A percentile compares a stretch with the other conserved stretches of the same genome.
phyloP scores from a whole-genome alignment of 2,797 vertebrate species.

The Gymnodraco acuticeps region DNA sequence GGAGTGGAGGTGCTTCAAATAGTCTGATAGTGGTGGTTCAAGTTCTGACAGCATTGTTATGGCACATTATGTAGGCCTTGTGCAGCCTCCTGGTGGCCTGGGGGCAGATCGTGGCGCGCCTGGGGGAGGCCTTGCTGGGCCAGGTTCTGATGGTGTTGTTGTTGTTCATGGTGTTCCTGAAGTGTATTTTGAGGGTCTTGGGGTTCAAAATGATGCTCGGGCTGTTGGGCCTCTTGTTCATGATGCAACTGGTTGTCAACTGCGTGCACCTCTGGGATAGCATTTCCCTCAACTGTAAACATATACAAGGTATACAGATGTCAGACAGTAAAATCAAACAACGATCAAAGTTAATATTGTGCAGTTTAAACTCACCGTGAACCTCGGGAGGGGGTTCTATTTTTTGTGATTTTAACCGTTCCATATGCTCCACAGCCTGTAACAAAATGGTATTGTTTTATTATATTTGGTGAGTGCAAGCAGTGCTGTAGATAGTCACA shows the following conservation, averaged over 20 bases:
- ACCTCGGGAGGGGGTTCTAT: constrained; percentile 84
- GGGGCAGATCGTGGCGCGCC: constrained; percentile 73
- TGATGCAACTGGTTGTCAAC: constrained; percentile 51
- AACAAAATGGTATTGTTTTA: constrained; percentile 7
- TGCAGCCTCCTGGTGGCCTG: constrained; percentile 68
- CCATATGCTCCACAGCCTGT: constrained; percentile 96
- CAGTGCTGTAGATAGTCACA: neutral
- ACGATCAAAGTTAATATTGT: neutral
- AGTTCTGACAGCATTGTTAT: constrained; percentile 56
- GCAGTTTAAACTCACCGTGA: constrained; percentile 77
- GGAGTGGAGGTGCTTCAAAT: constrained; percentile 49
- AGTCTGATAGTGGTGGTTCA: constrained; percentile 50
- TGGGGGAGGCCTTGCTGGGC: constrained; percentile 64
- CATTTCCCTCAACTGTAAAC: constrained; percentile 77
- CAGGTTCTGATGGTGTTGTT: constrained; percentile 27
- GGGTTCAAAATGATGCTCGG: constrained; percentile 56
- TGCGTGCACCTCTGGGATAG: constrained; percentile 59
- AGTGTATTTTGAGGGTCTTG: constrained; percentile 47
- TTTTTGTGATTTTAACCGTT: constrained; percentile 91
- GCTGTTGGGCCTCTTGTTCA: constrained; percentile 58
- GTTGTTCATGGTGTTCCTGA: constrained; percentile 57
- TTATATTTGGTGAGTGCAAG: neutral
- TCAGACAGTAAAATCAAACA: constrained; percentile 5
- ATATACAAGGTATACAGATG: constrained; percentile 2
- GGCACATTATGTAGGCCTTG: constrained; percentile 64